Conservation (phyloP, 2,797 vertebrate species). For the Peromyscus attwateri region DNA sequence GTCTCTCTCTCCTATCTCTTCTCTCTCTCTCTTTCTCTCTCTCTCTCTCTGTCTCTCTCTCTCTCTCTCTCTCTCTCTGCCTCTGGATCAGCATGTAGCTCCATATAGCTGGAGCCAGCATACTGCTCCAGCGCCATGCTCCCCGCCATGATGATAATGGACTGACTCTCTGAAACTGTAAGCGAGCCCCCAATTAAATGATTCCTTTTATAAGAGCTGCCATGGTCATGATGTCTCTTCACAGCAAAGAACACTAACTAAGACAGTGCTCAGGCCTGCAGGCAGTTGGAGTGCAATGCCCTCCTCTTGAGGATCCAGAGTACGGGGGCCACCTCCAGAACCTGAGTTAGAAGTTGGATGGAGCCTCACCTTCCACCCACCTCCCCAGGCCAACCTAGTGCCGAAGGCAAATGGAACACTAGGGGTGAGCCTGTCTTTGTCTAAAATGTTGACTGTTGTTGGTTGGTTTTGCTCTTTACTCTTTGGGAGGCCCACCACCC, state of each 20-base stretch:
- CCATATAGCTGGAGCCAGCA: too few relatives aligned
- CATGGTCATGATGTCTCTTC: neutral
- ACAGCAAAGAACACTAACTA: neutral
- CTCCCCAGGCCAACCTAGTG: neutral
- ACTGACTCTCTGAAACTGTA: neutral
- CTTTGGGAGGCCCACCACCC: too few relatives aligned
- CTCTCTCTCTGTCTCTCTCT: neutral
- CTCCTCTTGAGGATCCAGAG: neutral
- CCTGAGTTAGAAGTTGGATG: neutral
- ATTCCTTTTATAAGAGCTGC: neutral
- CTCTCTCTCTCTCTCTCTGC: neutral
- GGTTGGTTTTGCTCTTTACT: too few relatives aligned
- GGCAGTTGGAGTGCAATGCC: too few relatives aligned
- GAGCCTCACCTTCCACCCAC: neutral
- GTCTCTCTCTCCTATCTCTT: neutral
- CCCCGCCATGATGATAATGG: too few relatives aligned
- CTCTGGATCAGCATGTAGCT: neutral
- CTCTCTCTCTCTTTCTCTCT: neutral
- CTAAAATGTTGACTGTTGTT: neutral
- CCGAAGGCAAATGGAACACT: neutral
- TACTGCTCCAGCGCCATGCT: neutral
- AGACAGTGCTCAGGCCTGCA: neutral
- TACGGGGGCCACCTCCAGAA: neutral
- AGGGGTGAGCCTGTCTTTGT: too few relatives aligned
- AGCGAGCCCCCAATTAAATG: neutral